A percentile compares a stretch with the other conserved stretches of the same genome.
These are phyloP conservation scores for Odontophorus gujanensis DNA, from an alignment of 2,113 vertebrate species.

Conservation along the genomic window DNA sequence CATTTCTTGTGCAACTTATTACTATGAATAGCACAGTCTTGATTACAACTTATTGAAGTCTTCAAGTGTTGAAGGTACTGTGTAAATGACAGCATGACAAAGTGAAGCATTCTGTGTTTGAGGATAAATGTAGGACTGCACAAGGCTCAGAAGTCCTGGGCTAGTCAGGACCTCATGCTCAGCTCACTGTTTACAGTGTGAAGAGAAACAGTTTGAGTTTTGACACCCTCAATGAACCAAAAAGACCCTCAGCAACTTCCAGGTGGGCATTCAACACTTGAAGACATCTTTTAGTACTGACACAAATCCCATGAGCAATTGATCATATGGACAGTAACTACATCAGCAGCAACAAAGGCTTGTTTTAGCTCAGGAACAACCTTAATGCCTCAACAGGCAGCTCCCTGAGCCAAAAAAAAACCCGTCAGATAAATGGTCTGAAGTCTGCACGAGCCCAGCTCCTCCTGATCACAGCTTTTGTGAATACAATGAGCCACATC, in stretches of 20 bases:
- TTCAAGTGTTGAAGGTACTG: slow-evolving; percentile 54
- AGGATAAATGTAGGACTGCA: background rate
- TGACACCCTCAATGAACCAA: background rate
- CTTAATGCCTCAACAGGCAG: background rate
- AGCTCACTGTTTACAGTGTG: background rate
- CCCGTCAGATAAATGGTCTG: fast-evolving
- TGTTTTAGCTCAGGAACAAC: background rate
- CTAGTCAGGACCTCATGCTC: fast-evolving
- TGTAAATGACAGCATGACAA: background rate
- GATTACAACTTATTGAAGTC: slow-evolving; percentile 13
- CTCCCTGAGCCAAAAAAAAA: background rate
- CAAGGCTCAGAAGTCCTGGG: background rate
- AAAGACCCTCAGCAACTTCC: background rate
- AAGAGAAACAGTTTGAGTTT: background rate
- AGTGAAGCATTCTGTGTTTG: fast-evolving
- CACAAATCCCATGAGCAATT: background rate
- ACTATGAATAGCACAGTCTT: background rate
- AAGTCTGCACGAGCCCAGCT: background rate
- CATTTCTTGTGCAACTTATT: slow-evolving; percentile 63
- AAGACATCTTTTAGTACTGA: slow-evolving; percentile 26
- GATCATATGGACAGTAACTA: background rate
- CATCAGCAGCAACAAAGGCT: background rate
- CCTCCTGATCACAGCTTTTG: background rate
- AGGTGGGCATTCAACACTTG: slow-evolving; percentile 58
- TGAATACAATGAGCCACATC: background rate